Evolutionary conservation across 1,140 invertebrate genomes (phyloP), one percentile per base, ranked within the genome.

Genomic region (Belonocnema kinseyi): DNA sequence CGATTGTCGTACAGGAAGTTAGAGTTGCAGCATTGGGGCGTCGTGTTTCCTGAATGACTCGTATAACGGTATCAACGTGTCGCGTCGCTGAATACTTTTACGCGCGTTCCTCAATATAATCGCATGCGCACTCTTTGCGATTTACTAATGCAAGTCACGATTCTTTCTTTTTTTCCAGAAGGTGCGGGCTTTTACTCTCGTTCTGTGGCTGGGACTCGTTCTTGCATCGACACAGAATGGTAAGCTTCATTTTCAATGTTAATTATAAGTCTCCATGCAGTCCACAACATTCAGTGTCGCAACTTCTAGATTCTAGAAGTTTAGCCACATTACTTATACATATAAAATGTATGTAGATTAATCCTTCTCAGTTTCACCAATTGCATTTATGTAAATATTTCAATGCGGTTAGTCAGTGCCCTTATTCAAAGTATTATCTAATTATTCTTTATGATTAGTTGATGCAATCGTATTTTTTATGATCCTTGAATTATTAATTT

Each of bases 91-190:
- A 75, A 82, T 82, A 82, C 76, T 78, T 82, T 77, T 82, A 79
- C 72, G 72, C 54, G 79, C 76, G 70, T 80, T 82, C 77, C 21
- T 66, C 40, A 66, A 46, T 11, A 82, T 82, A 82, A 83, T 81
- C 79, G 78, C 76, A 74, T 74, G 74, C 46, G 72, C 72, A 77
- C 78, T 79, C 52, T 50, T 50, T 16, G 50, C 73, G 56, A 81
- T 81, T 80, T 73, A 51, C 71, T 83, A 81, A 83, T 79, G 58
- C 50, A 40, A 66, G 51, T 54, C 76, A 79, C 61, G 61, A 66
- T 83, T 79, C 76, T 83, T 83, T 82, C 74, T 83, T 88, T 88
- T 82, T 83, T 88, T 88, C 40, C 85, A 88, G 87, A 81, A 83
- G 78, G 54, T 80, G 75, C 85, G 83, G 79, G 78, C 83, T 74